Evolutionary conservation across 2,888 invertebrate genomes (phyloP).

Genomic region (Lasius platythorax): DNA sequence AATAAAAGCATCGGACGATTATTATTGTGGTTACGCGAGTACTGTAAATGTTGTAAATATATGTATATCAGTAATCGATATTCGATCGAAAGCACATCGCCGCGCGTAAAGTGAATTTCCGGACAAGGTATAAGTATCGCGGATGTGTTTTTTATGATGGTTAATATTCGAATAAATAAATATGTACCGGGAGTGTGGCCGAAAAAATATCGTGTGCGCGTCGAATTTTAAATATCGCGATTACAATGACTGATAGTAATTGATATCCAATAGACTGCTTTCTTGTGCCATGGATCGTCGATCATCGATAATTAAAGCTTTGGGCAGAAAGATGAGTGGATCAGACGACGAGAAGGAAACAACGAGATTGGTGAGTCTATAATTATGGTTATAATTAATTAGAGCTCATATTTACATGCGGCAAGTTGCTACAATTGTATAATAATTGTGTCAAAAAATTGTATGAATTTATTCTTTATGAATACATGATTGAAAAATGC

Average conservation of each 20-base stretch:
- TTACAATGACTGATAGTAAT: not conserved
- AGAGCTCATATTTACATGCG: not conserved
- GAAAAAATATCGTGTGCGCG: not conserved
- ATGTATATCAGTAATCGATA: no score
- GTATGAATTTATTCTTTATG: not conserved
- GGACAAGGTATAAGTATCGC: not conserved
- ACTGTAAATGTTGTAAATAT: not conserved
- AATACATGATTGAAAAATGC: not conserved
- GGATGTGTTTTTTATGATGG: no score
- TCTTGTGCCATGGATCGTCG: not conserved
- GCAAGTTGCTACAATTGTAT: not conserved
- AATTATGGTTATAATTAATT: not conserved
- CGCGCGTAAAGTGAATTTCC: no score
- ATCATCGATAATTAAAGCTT: not conserved
- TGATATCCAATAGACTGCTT: not conserved
- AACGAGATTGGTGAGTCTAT: not conserved
- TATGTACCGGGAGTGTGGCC: not conserved
- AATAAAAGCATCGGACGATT: not conserved
- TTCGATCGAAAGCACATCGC: not conserved
- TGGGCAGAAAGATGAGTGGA: not conserved
- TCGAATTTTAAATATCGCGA: not conserved
- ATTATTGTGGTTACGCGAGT: not conserved
- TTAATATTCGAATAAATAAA: not conserved
- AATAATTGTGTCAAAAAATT: not conserved
- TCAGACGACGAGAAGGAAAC: not conserved